Percentiles rank a stretch among this genome's conserved stretches.
These are phyloP conservation scores for Chromobotia macracanthus DNA, from an alignment of 2,797 vertebrate species.

Conservation along the genomic window DNA sequence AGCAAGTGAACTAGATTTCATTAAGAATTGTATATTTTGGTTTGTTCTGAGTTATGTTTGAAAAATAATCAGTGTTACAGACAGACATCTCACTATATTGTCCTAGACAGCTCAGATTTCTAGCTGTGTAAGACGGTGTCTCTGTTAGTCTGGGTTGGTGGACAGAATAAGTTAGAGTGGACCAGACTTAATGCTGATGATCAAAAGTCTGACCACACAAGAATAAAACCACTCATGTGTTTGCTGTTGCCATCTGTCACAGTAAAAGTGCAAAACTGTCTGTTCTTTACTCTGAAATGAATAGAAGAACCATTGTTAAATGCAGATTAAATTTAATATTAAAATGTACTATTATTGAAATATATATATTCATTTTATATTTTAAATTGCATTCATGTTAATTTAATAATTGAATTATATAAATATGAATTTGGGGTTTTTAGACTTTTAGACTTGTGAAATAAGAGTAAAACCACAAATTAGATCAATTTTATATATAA, in stretches of 20 bases:
- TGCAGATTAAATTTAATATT: background rate
- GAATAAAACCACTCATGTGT: background rate
- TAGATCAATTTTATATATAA: background rate
- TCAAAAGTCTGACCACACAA: background rate
- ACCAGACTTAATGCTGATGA: background rate
- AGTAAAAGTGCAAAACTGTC: background rate
- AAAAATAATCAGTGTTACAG: no score
- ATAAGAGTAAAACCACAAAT: background rate
- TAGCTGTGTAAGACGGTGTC: background rate
- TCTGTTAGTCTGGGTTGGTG: background rate
- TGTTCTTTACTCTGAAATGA: background rate
- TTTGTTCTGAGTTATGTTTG: no score
- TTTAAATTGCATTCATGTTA: no score
- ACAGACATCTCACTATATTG: no score
- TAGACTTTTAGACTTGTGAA: no score
- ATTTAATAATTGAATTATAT: no score
- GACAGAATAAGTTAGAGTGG: background rate
- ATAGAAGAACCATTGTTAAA: background rate
- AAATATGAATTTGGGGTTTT: background rate
- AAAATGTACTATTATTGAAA: no score
- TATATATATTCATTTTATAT: no score
- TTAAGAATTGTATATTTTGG: no score
- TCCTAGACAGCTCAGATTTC: no score
- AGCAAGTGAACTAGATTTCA: no score
- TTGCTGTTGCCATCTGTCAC: background rate